Evolutionary conservation across 2,888 invertebrate species (phyloP).

Genomic region (Hyles lineata): DNA sequence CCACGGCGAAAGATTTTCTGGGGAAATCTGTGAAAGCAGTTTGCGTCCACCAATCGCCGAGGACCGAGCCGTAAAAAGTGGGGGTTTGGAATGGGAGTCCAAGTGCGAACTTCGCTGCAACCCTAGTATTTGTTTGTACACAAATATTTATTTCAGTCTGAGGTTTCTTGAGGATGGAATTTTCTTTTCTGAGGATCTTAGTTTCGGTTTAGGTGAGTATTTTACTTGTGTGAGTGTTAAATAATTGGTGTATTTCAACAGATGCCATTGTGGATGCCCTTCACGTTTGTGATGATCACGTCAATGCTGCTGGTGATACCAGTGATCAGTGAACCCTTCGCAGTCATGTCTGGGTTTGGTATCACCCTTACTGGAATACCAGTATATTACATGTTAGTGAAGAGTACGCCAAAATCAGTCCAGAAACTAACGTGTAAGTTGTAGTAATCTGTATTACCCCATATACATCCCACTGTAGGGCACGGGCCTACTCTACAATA

Average conservation of each 20-base stretch:
- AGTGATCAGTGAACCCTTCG: constrained; percentile 90
- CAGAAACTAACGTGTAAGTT: constrained; percentile 86
- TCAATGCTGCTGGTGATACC: constrained; percentile 92
- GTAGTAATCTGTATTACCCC: not conserved
- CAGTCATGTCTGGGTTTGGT: constrained; percentile 90
- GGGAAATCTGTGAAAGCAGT: no score
- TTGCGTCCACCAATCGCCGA: no score
- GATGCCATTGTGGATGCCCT: constrained; percentile 90
- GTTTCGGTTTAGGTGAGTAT: not conserved
- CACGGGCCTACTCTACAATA: no score
- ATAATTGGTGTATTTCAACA: constrained; percentile 52
- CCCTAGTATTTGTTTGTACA: no score
- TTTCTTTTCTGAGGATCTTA: no score
- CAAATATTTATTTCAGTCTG: no score
- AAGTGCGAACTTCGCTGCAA: no score
- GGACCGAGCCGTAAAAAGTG: no score
- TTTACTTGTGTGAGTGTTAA: not conserved
- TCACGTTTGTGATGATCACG: constrained; percentile 90
- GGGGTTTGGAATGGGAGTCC: no score
- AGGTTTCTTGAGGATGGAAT: no score
- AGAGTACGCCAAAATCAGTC: constrained; percentile 87
- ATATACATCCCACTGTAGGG: no score
- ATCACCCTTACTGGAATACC: constrained; percentile 94
- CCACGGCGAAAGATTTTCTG: no score
- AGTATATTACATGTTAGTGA: constrained; percentile 90